Base-by-base conservation (phyloP, 1,140 invertebrate genomes). In the Diorhabda elongata region DNA sequence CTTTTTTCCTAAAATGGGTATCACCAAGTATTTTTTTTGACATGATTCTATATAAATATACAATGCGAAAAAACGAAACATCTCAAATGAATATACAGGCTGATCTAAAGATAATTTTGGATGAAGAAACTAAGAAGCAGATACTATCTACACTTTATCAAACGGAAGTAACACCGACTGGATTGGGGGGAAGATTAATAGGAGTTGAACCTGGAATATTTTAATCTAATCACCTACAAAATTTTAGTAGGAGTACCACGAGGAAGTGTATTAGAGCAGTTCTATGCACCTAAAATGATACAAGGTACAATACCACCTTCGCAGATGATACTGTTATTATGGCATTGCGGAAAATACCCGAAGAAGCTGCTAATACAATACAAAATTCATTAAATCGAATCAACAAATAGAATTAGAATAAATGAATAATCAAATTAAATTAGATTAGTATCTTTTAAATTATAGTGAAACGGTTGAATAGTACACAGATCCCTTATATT, bases 1-100 rank as follows among this genome's bases (percentile, higher is more conserved):
- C 57, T 11, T 41, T 60, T 26, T 47, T 67, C 26, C 43, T 60
- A 9, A 67, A 67, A 58, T 60, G 57, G 65, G 57, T 67, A 6
- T 60, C 65, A n/a, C 65, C 65, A 2, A 60, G 58, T 41, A 44
- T 44, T 5, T 67, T 67, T 42, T 67, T 67, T 42, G 65, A 67
- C 45, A 67, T 67, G 26, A 8, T 56, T 60, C 4, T 67, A 5
- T 57, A 42, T 41, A 67, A 60, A 6, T 60, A 60, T 60, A 44
- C n/a, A 11, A 56, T 64, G 5, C n/a, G n/a, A 8, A 57, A 52
- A 5, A 47, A 52, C 26, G 41, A 3, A 6, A 6, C 5, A 3
- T 42, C 4, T 3, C 5, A 57, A 52, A 44, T 6, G 8, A 8
- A 64, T 4, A 9, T n/a, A 9, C 6, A n/a, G n/a, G 8, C 7